phyloP scores from a whole-genome alignment of 2,113 vertebrate species.

The Odocoileus virginianus region DNA sequence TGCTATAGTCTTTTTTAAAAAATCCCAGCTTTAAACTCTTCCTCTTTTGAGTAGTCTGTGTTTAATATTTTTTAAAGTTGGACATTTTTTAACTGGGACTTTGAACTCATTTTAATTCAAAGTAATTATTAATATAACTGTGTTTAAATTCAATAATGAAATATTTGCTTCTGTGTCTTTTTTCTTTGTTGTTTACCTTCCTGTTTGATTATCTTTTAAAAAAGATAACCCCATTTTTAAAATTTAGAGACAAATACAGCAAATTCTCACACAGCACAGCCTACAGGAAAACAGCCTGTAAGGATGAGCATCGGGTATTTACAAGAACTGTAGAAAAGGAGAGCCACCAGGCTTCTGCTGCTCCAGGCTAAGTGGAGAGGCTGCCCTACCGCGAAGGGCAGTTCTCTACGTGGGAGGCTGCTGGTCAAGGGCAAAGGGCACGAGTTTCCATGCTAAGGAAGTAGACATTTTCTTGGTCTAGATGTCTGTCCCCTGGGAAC shows the following conservation, averaged over 20 bases:
- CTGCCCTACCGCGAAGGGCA: too few relatives aligned
- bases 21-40: background rate
- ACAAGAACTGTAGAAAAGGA: background rate
- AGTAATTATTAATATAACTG: background rate
- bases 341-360: background rate
- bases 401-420: background rate
- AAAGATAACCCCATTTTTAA: too few relatives aligned
- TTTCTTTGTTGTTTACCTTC: too few relatives aligned
- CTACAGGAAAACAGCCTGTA: background rate
- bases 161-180: too few relatives aligned
- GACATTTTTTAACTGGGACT: background rate
- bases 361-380: background rate
- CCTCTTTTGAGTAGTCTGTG: background rate
- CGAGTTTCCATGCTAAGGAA: background rate
- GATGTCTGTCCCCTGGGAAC: background rate
- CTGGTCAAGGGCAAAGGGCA: background rate
- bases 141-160: background rate
- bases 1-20: background rate
- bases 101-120: background rate
- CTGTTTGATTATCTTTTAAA: too few relatives aligned
- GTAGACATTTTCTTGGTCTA: background rate
- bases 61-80: background rate
- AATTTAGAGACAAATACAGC: too few relatives aligned
- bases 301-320: background rate
- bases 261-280: background rate